Evolutionary conservation across 1,140 invertebrate species (phyloP), one percentile per base, ranked within the genome.

Genomic region (Magallana ariakensis): DNA sequence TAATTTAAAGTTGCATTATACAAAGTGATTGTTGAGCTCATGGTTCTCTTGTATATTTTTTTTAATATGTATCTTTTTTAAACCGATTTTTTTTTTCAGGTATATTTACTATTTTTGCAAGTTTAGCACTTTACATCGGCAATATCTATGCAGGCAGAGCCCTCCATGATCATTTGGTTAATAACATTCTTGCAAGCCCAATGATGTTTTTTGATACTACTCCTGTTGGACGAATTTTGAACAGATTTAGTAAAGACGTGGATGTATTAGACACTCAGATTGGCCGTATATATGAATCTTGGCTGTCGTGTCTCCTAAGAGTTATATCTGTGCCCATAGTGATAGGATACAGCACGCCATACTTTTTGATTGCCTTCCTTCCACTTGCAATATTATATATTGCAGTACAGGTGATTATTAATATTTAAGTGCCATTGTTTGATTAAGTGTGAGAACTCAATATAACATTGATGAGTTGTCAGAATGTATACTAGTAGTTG

Each of bases 281-380:
- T 19, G 91, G 91, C 22, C 81, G 85, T 0, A 90, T 86, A 16
- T 87, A 93, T 60, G 88, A 91, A 55, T 87, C 88, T 16, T 94
- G 92, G 90, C 62, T 91, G 33, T 70, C 80, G 19, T 91, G 88
- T 60, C 15, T 91, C 26, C 84, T 92, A 6, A 83, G 98, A 96
- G 97, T 98, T 11, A 93, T 98, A 88, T 97, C 97, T 55, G 98
- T 98, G 7, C 94, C 99, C 86, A 96, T 98, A 92, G 97, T 99
- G 58, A 98, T 99, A 94, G 97, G 97, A 95, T 96, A 96, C 93
- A 97, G 97, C 89, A 99, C 98, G 81, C 98, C 98, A 0, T 95
- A 97, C 91, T 98, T 99, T 95, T 92, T 98, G 87, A 94, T 95
- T 11, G 96, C 98, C 57, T 96, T 98, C 88, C 80, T 99, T 88